Conservation (phyloP, 2,888 invertebrate species). For the Noctua janthe region DNA sequence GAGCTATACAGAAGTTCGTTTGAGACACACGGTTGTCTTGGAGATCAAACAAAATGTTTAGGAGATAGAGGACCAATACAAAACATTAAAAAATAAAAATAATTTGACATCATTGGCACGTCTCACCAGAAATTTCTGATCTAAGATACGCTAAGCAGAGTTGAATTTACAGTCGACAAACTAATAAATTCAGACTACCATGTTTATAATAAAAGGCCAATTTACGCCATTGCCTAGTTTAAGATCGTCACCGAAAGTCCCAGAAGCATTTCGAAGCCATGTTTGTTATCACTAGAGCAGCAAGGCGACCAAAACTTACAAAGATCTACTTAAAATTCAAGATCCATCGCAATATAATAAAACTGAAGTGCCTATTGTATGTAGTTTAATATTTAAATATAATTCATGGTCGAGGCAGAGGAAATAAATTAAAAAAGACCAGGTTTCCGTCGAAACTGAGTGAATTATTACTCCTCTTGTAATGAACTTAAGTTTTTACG, state of each 20-base stretch:
- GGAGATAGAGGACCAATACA: neutral
- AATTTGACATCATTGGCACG: neutral
- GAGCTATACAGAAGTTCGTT: conserved; percentile 68
- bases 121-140: neutral
- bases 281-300: conserved; percentile 29
- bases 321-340: conserved; percentile 60
- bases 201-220: neutral
- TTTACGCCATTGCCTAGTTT: neutral
- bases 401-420: conserved; percentile 52
- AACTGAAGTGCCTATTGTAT: conserved; percentile 66
- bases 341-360: conserved; percentile 63
- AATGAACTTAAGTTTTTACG: conserved; percentile 61
- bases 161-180: neutral
- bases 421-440: conserved; percentile 60
- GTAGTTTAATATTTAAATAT: conserved; percentile 68
- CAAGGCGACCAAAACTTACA: conserved; percentile 35
- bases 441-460: conserved; percentile 58
- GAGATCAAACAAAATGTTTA: conserved; percentile 41
- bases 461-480: conserved; percentile 61
- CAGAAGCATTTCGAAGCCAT: conserved; percentile 10
- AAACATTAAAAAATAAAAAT: conserved; percentile 6
- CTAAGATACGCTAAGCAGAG: neutral
- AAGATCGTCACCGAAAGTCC: conserved; percentile 8
- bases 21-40: conserved; percentile 49
- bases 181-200: neutral